These are phyloP conservation scores for Polietes domitor DNA, from an alignment of 2,888 invertebrate species.

Conservation along the genomic window DNA sequence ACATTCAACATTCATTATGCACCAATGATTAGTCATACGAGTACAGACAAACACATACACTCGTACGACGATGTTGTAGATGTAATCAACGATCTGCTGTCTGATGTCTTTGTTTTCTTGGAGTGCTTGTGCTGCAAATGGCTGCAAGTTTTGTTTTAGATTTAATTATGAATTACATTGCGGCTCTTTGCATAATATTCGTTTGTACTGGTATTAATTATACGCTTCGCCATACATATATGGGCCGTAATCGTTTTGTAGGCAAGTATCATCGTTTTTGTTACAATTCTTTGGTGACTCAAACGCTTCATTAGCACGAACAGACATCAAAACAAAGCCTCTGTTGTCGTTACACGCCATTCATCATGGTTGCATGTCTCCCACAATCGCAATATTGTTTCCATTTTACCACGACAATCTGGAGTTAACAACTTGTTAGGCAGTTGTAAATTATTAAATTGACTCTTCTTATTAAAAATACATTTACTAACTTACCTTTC, in stretches of 20 bases:
- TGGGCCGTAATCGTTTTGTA: not conserved
- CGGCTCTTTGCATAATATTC: not conserved
- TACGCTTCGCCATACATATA: not conserved
- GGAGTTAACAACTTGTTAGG: no score
- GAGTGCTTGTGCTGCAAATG: not conserved
- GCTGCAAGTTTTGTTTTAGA: not conserved
- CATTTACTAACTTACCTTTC: not conserved
- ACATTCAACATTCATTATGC: slow-evolving; percentile 12
- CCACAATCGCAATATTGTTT: not conserved
- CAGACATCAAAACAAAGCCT: not conserved
- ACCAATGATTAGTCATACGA: slow-evolving; percentile 18
- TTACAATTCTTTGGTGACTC: not conserved
- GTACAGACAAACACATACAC: not conserved
- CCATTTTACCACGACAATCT: no score
- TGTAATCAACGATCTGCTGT: not conserved
- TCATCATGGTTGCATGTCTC: not conserved
- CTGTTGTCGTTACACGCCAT: not conserved
- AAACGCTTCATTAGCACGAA: not conserved
- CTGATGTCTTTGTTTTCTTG: not conserved
- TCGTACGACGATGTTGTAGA: no score
- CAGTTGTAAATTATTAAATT: no score
- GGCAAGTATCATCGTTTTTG: not conserved
- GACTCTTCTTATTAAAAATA: not conserved
- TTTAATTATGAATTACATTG: slow-evolving; percentile 27
- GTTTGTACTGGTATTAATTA: not conserved